Evolutionary conservation across 2,797 vertebrate genomes (phyloP).

Genomic region (Anguilla pacifica): DNA sequence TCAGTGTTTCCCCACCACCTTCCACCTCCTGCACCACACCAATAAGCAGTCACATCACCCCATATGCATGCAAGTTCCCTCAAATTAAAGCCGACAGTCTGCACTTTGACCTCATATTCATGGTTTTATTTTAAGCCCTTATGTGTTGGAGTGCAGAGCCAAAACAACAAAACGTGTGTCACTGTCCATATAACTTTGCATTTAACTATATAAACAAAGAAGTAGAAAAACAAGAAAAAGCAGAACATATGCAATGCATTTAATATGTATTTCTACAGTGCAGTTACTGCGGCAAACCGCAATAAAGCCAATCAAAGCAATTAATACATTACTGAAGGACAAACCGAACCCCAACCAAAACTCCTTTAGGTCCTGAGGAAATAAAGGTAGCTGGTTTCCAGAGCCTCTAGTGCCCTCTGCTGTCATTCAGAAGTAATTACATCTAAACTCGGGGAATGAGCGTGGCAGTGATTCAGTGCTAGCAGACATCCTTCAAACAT

Average conservation of each 20-base stretch:
- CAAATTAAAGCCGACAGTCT: too few relatives aligned
- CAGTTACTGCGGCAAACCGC: not conserved
- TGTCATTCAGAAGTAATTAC: not conserved
- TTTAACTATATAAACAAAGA: not conserved
- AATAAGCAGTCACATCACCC: not conserved
- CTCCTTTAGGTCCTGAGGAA: not conserved
- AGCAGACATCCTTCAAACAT: not conserved
- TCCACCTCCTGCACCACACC: not conserved
- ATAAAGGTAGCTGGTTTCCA: not conserved
- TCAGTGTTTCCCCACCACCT: not conserved
- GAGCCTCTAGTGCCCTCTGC: conserved; percentile 16
- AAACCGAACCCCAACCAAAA: not conserved
- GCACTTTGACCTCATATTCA: too few relatives aligned
- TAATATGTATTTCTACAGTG: not conserved
- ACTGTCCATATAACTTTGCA: not conserved
- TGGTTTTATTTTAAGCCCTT: too few relatives aligned
- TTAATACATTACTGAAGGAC: not conserved
- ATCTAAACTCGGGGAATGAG: not conserved
- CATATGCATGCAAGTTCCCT: too few relatives aligned
- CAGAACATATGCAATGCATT: not conserved
- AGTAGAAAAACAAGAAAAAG: not conserved
- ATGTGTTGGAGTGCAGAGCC: not conserved
- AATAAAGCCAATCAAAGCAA: not conserved
- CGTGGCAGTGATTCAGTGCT: not conserved
- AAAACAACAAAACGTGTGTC: not conserved